Evolutionary conservation across 2,113 vertebrate species (phyloP).

Genomic region (Ancistrus triradiatus): DNA sequence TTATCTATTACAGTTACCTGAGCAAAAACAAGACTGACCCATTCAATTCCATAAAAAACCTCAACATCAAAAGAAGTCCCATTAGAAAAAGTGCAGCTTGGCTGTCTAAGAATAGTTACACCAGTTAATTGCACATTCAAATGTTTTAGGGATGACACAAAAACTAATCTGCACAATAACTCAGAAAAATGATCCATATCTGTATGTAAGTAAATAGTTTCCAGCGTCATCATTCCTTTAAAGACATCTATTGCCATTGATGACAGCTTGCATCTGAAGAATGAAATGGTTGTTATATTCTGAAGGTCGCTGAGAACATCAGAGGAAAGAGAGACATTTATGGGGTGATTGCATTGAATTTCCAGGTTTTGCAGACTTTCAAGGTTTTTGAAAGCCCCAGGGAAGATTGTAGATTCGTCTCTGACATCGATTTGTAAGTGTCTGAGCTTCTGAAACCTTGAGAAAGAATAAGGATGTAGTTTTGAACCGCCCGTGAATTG

Average conservation of each 20-base stretch:
- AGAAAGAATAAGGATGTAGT: background rate
- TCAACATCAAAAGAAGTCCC: slow-evolving; percentile 3
- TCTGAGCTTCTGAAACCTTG: slow-evolving; percentile 5
- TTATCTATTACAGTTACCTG: background rate
- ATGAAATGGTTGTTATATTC: background rate
- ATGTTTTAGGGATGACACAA: background rate
- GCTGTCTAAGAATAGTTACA: background rate
- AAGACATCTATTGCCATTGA: background rate
- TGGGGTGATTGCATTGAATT: rapidly evolving
- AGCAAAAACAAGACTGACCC: background rate
- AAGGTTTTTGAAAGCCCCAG: slow-evolving; percentile 11
- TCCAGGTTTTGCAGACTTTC: background rate
- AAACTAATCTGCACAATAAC: slow-evolving; percentile 8
- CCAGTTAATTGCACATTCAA: background rate
- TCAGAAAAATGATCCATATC: background rate
- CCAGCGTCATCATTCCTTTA: background rate
- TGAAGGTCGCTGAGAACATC: slow-evolving; percentile 5
- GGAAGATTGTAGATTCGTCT: background rate
- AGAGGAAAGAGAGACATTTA: background rate
- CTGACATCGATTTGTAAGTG: background rate
- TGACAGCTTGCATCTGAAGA: background rate
- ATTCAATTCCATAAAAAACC: background rate
- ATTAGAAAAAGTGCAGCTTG: slow-evolving; percentile 7
- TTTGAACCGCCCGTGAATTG: background rate
- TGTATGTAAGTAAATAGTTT: background rate